Evolutionary conservation across 2,797 vertebrate species (phyloP), one percentile per base, ranked within the genome.

Genomic region (Crypturellus tataupa): DNA sequence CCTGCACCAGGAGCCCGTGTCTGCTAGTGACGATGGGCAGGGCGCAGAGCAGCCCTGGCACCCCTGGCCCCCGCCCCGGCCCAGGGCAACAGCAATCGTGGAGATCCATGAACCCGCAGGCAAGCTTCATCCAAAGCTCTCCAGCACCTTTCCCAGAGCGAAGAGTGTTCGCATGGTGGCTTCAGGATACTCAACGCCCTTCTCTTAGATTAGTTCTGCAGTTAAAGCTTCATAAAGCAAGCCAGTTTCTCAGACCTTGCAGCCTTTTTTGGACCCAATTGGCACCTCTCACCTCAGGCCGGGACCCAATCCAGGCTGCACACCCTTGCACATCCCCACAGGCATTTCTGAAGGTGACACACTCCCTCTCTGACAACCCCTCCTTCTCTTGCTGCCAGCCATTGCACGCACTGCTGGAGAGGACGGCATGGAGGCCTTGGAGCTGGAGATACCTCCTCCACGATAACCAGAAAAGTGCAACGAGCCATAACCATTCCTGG

Each of bases 251-350:
- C 46, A 85, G 27, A 40, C 25, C 23, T 15, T 12, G 7, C 1
- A n/a, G 29, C 9, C 3, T 59, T 53, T 86, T 82, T 29, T 60
- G 72, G 17, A 33, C 12, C 49, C 69, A 62, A 46, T 15, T 68
- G 21, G 35, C 10, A 42, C 0, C 29, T 20, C 9, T 51, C 17
- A 78, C 6, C 78, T 39, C 70, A 53, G 0, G 0, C 14, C 0
- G 1, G 14, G 1, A 37, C 47, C 49, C 47, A 13, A 11, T 27
- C 53, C 53, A 55, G 29, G 29, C 18, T 18, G n/a, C 25, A 10
- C 47, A 64, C 58, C 75, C 80, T 3, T 0, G 9, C 44, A 5
- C 51, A 31, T 13, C 17, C 37, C 91, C 24, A 44, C 63, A 51
- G 59, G 24, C 5, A 2, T 1, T 18, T 58, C 33, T 33, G 46